phyloP scores from a whole-genome alignment of 2,113 vertebrate genomes.

The Plestiodon gilberti region DNA sequence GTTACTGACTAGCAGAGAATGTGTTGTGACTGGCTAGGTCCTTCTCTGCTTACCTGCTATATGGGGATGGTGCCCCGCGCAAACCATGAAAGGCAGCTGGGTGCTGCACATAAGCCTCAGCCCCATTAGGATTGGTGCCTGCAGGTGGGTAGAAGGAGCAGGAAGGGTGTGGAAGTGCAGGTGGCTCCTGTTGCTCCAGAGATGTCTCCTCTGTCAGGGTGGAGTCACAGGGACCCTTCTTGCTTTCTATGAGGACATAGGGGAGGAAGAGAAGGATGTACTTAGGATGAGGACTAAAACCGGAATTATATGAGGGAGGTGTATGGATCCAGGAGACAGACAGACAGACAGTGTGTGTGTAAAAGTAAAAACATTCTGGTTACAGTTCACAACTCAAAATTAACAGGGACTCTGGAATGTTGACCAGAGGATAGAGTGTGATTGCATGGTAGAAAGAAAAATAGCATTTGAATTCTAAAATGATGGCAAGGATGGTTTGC shows the following conservation, averaged over 20 bases:
- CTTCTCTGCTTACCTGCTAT: conserved; percentile 53
- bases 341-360: too few species aligned
- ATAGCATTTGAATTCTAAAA: neutral
- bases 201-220: conserved; percentile 64
- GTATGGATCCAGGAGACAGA: too few species aligned
- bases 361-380: too few species aligned
- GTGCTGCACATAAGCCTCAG: conserved; percentile 68
- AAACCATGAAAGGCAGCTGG: conserved; percentile 66
- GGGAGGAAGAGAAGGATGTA: neutral
- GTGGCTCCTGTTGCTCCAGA: conserved; percentile 43
- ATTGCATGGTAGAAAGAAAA: neutral
- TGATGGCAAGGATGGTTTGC: neutral
- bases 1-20: neutral
- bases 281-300: neutral
- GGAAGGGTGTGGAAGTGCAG: conserved; percentile 18
- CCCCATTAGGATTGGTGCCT: conserved; percentile 45
- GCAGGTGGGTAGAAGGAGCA: conserved; percentile 43
- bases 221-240: conserved; percentile 74
- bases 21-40: too few species aligned
- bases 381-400: neutral
- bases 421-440: neutral
- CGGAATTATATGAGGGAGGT: neutral
- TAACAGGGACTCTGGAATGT: neutral
- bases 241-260: conserved; percentile 42
- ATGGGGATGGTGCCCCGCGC: conserved; percentile 39